Conservation (phyloP, 92 coral and sea anemone genomes). For the Phenganax stokvisi region DNA sequence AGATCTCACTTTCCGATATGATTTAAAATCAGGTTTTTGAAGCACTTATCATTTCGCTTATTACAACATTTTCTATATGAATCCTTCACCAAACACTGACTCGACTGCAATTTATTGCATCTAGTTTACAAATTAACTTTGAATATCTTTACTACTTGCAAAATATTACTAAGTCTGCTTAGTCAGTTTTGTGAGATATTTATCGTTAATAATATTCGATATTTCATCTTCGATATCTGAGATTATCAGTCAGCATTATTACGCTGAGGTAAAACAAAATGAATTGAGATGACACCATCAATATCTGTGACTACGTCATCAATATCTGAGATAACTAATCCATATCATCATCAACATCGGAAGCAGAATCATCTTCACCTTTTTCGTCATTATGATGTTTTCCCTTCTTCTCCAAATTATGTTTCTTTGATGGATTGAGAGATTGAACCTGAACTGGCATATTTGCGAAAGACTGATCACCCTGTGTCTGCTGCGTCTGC, state of each 20-base stretch:
- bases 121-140: background rate
- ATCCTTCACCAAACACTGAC: background rate
- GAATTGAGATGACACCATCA: too few species aligned
- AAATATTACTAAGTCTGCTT: background rate
- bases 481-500: slow-evolving; percentile 20
- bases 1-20: background rate
- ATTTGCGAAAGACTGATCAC: background rate
- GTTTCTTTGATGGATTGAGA: slow-evolving; percentile 9
- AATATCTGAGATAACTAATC: background rate
- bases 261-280: too few species aligned
- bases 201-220: too few species aligned
- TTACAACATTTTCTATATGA: background rate
- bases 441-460: slow-evolving; percentile 25
- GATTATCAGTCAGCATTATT: too few species aligned
- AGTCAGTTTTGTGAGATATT: background rate
- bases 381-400: slow-evolving; percentile 9
- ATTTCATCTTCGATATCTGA: too few species aligned
- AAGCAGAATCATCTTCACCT: background rate
- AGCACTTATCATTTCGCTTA: background rate
- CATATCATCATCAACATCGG: slow-evolving; percentile 1
- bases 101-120: background rate
- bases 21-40: background rate
- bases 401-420: slow-evolving; percentile 6
- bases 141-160: background rate
- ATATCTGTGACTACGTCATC: background rate